Evolutionary conservation across 1,140 invertebrate genomes (phyloP).

Genomic region (Dufourea novaeangliae): DNA sequence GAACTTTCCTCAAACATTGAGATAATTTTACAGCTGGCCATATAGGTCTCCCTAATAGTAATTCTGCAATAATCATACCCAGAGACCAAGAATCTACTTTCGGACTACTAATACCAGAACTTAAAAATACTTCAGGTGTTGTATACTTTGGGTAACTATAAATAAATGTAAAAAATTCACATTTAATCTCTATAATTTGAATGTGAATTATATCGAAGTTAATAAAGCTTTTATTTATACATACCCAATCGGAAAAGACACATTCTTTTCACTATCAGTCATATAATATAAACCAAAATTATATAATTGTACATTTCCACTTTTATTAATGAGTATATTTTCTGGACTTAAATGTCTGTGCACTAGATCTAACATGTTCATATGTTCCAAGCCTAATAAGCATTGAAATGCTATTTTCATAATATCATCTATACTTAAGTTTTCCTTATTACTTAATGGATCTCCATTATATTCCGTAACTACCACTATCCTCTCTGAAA

Average conservation of each 20-base stretch:
- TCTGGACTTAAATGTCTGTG: constrained; percentile 91
- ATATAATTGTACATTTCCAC: constrained; percentile 90
- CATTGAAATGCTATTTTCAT: constrained; percentile 86
- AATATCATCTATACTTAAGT: constrained; percentile 81
- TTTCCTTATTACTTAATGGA: constrained; percentile 80
- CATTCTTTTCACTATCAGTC: constrained; percentile 91
- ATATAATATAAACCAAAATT: constrained; percentile 97
- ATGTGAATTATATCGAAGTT: constrained; percentile 6
- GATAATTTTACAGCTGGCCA: constrained; percentile 89
- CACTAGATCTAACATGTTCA: constrained; percentile 89
- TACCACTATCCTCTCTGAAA: constrained; percentile 93
- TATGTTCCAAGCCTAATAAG: constrained; percentile 87
- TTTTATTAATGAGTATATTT: constrained; percentile 90
- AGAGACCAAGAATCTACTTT: constrained; percentile 96
- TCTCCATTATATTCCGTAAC: constrained; percentile 93
- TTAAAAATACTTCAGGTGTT: constrained; percentile 92
- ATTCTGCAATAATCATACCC: constrained; percentile 92
- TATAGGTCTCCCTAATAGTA: constrained; percentile 85
- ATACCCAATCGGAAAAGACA: constrained; percentile 96
- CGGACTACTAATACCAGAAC: constrained; percentile 82
- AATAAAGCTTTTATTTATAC: constrained; percentile 62
- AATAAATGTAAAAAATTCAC: constrained; percentile 44
- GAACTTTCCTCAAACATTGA: constrained; percentile 88
- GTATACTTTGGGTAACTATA: constrained; percentile 89
- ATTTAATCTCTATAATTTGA: constrained; percentile 8